A percentile compares a stretch with the other conserved stretches of the same genome.
These are phyloP conservation scores for Geotrypetes seraphini DNA, from an alignment of 2,797 vertebrate species.

Conservation along the genomic window DNA sequence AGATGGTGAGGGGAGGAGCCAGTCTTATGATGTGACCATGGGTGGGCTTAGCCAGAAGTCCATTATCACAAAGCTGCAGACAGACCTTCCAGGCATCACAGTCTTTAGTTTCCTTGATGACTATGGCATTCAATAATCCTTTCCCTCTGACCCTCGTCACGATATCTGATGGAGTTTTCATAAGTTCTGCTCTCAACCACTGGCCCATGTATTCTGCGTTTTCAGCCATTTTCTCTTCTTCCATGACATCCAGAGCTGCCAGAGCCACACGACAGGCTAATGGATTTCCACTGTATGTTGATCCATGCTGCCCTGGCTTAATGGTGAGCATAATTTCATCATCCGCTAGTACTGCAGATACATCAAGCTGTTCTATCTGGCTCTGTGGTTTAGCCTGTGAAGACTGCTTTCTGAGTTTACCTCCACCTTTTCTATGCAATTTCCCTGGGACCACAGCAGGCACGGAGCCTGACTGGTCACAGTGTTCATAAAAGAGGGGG, in stretches of 20 bases:
- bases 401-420: too few relatives aligned
- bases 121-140: conserved; percentile 84
- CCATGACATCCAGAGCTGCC: conserved; percentile 82
- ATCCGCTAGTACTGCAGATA: conserved; percentile 88
- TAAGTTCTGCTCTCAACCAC: conserved; percentile 71
- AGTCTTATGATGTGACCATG: conserved; percentile 89
- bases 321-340: conserved; percentile 92
- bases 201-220: conserved; percentile 81
- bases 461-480: too few relatives aligned
- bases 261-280: conserved; percentile 82
- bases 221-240: conserved; percentile 80
- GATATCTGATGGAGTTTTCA: conserved; percentile 79
- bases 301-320: conserved; percentile 92
- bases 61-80: conserved; percentile 81
- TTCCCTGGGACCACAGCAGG: too few relatives aligned
- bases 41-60: conserved; percentile 91
- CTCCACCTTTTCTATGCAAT: too few relatives aligned
- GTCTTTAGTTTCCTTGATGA: conserved; percentile 91
- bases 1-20: conserved; percentile 83
- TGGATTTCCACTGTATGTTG: conserved; percentile 89
- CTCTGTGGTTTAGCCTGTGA: too few relatives aligned
- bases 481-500: too few relatives aligned
- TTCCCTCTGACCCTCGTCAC: conserved; percentile 78
- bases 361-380: too few relatives aligned
- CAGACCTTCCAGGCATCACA: conserved; percentile 89